Percentiles rank a stretch among this genome's conserved stretches.
phyloP scores from a whole-genome alignment of 2,797 vertebrate species.

The Heterohyrax brucei region DNA sequence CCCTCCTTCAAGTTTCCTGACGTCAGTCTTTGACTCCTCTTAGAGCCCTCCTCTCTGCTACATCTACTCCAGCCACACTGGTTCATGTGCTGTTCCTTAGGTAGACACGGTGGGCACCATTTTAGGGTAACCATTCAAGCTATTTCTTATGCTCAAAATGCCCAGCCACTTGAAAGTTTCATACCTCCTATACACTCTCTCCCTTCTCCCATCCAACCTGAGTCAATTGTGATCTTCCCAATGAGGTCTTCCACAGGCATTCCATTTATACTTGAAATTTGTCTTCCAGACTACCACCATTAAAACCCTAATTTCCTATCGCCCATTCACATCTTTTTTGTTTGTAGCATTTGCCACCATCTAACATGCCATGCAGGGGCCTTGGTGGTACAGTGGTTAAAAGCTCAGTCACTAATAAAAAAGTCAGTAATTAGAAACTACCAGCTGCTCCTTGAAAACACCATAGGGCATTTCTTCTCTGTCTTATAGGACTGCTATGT shows the following conservation, averaged over 20 bases:
- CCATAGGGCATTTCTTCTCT: no score
- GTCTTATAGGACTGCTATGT: no score
- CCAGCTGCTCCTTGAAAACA: no score
- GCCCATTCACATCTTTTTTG: background rate
- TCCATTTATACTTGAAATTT: background rate
- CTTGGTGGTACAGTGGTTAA: no score
- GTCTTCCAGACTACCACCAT: background rate
- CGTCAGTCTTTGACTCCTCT: background rate
- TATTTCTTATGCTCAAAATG: background rate
- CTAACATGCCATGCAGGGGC: background rate
- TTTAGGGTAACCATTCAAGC: no score
- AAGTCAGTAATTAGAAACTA: no score
- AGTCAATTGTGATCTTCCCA: background rate
- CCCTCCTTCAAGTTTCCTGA: background rate
- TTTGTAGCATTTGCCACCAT: background rate
- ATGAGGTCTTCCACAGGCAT: background rate
- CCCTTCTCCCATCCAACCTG: background rate
- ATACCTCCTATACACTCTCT: rapidly evolving
- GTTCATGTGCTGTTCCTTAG: background rate
- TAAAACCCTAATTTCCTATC: background rate
- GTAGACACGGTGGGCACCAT: rapidly evolving
- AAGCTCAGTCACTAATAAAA: no score
- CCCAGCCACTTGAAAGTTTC: background rate
- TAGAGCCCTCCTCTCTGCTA: background rate
- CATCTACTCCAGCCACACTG: background rate